These are phyloP conservation scores for Arctia plantaginis DNA, from an alignment of 2,888 invertebrate genomes.

Conservation along the genomic window DNA sequence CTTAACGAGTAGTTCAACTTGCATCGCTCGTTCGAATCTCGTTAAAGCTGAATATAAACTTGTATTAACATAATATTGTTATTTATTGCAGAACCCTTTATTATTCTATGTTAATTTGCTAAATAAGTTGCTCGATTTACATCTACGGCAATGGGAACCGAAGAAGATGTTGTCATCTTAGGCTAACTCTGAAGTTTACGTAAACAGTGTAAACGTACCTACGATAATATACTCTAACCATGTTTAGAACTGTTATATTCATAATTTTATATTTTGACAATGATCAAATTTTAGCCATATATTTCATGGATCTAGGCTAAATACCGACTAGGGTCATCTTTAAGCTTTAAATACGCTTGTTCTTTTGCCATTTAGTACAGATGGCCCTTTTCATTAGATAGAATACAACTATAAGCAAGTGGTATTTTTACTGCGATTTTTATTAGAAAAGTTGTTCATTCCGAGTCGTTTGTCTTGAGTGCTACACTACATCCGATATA, in stretches of 20 bases:
- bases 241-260: not conserved
- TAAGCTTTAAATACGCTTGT: not conserved
- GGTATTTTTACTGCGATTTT: not conserved
- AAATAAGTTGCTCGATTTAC: slow-evolving; percentile 50
- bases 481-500: not conserved
- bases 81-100: slow-evolving; percentile 72
- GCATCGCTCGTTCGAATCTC: slow-evolving; percentile 74
- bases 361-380: not conserved
- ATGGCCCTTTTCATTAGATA: not conserved
- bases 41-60: slow-evolving; percentile 76
- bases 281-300: not conserved
- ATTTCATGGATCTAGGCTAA: not conserved
- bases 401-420: not conserved
- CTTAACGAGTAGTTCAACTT: slow-evolving; percentile 79
- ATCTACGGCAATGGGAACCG: slow-evolving; percentile 29
- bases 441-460: not conserved
- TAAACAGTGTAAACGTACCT: not conserved
- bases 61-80: slow-evolving; percentile 80
- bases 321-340: not conserved
- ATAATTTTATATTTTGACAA: not conserved
- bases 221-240: not conserved
- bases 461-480: not conserved
- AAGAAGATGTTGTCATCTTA: slow-evolving; percentile 19
- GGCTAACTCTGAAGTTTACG: not conserved
- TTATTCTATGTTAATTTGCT: slow-evolving; percentile 60